phyloP scores from a whole-genome alignment of 2,888 invertebrate species.

The Heliconius ethilla region DNA sequence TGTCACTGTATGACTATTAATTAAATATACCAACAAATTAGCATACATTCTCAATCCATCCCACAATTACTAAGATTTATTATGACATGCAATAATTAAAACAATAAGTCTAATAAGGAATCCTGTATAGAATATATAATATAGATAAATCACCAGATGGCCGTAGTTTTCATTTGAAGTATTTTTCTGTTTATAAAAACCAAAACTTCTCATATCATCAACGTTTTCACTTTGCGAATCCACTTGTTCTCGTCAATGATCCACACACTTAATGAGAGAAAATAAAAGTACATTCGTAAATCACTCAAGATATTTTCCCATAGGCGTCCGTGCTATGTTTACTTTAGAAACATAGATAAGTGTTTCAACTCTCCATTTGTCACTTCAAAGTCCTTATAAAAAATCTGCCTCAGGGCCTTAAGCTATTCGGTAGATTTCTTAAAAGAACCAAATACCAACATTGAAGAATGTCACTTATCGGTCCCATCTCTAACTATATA shows the following conservation, averaged over 20 bases:
- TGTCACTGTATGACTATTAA: too few relatives aligned
- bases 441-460: constrained; percentile 41
- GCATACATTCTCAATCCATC: too few relatives aligned
- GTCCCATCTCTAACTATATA: constrained; percentile 50
- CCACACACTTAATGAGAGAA: constrained; percentile 20
- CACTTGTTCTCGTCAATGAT: constrained; percentile 19
- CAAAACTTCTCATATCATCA: constrained; percentile 19
- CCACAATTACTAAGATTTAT: too few relatives aligned
- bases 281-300: constrained; percentile 26
- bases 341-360: constrained; percentile 10
- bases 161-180: not conserved
- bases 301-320: constrained; percentile 24
- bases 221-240: constrained; percentile 16
- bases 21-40: too few relatives aligned
- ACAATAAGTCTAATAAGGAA: not conserved
- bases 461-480: constrained; percentile 47
- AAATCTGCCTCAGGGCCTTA: constrained; percentile 20
- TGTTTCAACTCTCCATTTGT: constrained; percentile 14
- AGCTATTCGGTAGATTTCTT: constrained; percentile 39
- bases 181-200: constrained; percentile 18
- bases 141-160: not conserved
- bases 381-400: constrained; percentile 29
- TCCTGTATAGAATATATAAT: not conserved
- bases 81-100: not conserved
- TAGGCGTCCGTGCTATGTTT: constrained; percentile 12